Evolutionary conservation across 2,888 invertebrate genomes (phyloP), one percentile per base, ranked within the genome.

Genomic region (Diplolepis rosae): DNA sequence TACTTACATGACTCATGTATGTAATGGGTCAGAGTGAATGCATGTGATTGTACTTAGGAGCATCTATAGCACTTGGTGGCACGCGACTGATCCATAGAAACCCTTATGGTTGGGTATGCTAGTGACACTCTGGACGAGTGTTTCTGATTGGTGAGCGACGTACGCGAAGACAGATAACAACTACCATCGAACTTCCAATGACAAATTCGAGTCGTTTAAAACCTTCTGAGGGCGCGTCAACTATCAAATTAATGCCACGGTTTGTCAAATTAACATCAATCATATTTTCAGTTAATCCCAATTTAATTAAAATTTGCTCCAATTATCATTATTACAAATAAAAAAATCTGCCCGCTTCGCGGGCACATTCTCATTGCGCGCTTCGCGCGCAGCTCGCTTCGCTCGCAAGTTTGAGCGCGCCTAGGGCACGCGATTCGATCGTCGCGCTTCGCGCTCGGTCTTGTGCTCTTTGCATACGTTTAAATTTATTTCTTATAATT

Each of bases 51-150:
- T 73, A 76, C 66, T 75, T 76, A 77, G 74, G 73, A 69, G 74
- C 74, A 77, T 76, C 69, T 77, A 45, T 9, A 45, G 69, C 72
- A 73, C 73, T 75, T 69, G 74, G 79, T 78, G 86, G 84, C 87
- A 85, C 84, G 84, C 84, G 84, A 82, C 84, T 85, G 80, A 82
- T 82, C 83, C 83, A 84, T 84, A 83, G 83, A 84, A 83, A 82
- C 83, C 82, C 81, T 80, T 82, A 80, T 69, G 73, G 80, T 75
- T 69, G 69, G 76, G 84, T 78, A 82, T 88, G 88, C 82, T 83
- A 78, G 80, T 88, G 88, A 88, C 88, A 87, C 84, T 81, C 83
- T 83, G 83, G 82, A 85, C 84, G 88, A 87, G 88, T 88, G 88
- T 88, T 88, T 82, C 85, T 88, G 88, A 88, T 87, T 86, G 87